Conservation (phyloP, 2,797 vertebrate genomes). For the Enoplosus armatus region DNA sequence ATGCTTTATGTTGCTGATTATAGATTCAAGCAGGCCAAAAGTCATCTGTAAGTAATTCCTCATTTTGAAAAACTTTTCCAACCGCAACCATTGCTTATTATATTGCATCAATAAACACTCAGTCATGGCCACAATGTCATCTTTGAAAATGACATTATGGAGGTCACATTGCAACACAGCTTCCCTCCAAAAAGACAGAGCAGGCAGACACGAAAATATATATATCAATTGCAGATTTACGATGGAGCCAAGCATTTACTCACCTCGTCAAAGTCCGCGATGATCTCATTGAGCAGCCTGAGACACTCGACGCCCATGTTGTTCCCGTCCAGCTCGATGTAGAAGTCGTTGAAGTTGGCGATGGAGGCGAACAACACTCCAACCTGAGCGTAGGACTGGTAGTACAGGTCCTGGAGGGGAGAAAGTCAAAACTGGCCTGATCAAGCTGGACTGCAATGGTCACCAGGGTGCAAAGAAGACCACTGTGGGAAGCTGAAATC, state of each 20-base stretch:
- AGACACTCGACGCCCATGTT: conserved; percentile 99
- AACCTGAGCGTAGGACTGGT: conserved; percentile 97
- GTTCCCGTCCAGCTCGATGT: conserved; percentile 98
- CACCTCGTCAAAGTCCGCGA: conserved; percentile 98
- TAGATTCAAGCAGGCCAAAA: conserved; percentile 54
- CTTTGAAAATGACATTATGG: conserved; percentile 44
- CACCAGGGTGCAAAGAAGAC: neutral
- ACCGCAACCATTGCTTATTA: conserved; percentile 59
- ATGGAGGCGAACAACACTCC: conserved; percentile 98
- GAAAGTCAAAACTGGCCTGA: neutral
- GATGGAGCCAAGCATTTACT: conserved; percentile 22
- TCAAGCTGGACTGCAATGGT: too few species aligned
- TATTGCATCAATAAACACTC: conserved; percentile 62
- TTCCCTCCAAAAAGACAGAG: conserved; percentile 15
- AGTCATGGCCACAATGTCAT: conserved; percentile 52
- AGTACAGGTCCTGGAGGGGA: conserved; percentile 92
- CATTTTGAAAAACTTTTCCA: conserved; percentile 64
- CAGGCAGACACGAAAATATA: conserved; percentile 14
- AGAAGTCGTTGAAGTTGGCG: conserved; percentile 99
- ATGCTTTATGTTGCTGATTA: conserved; percentile 63
- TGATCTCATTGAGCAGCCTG: conserved; percentile 97
- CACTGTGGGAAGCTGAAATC: neutral
- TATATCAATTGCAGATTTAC: conserved; percentile 48
- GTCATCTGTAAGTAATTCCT: conserved; percentile 68
- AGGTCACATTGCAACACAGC: conserved; percentile 17